Evolutionary conservation across 2,888 invertebrate genomes (phyloP), one percentile per base, ranked within the genome.

Genomic region (Biston stratarius): DNA sequence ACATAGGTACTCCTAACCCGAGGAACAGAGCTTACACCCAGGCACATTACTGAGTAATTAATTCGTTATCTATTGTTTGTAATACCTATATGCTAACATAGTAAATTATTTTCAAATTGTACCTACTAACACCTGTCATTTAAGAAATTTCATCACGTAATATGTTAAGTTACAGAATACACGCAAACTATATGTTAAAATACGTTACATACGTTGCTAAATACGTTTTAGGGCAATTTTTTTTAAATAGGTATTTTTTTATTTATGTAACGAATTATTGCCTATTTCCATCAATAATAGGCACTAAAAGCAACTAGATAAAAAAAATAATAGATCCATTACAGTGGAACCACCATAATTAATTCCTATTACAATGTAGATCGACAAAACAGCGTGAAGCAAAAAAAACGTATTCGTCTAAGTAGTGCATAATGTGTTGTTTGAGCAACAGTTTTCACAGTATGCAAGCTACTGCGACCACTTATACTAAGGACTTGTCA

Each of bases 371-470:
- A 56, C 64, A 49, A 62, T 52, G 64, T 45, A 53, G 48, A 63
- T 61, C 38, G 56, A 63, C 61, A 68, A 64, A 64, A 66, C 69
- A 59, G 36, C 36, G 69, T 55, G 57, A 61, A 64, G 65, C 64
- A 24, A 24, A 24, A 66, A 67, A 33, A 60, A 59, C 40, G 33
- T 24, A 53, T 53, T 51, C 61, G 10, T 48, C 56, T 11, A 36
- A 52, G 40, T 38, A 38, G 38, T 38, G 42, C 49, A 63, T 52
- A 53, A 58, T 38, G 48, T 52, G 49, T 62, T 70, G 57, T 60
- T 52, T 44, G 56, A 59, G 71, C 48, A 67, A 69, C 49, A 63
- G 64, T 67, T 72, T 67, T 62, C 65, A 69, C 65, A 65, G 53
- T 24, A 52, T 6, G 49, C 12, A 1, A 11, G 12, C 0, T 57